A percentile compares a stretch with the other conserved stretches of the same genome.
These are phyloP conservation scores for Amphilophus citrinellus DNA, from an alignment of 2,113 vertebrate species.

Conservation along the genomic window DNA sequence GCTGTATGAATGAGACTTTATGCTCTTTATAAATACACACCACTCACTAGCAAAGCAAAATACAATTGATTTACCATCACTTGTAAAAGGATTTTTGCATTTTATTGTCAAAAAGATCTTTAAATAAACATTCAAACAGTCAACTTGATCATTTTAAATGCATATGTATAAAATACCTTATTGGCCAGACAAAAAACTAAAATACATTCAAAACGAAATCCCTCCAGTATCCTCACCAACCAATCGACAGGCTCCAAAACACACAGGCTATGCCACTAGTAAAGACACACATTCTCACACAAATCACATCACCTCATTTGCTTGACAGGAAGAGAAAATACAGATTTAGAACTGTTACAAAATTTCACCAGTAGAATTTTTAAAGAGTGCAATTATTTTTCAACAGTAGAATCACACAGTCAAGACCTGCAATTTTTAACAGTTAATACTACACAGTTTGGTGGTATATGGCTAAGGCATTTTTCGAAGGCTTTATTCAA, in stretches of 20 bases:
- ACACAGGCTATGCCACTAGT: neutral
- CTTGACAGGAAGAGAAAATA: neutral
- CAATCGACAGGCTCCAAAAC: neutral
- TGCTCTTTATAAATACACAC: no score
- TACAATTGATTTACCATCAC: slow-evolving; percentile 34
- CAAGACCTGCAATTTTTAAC: neutral
- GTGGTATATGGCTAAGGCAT: slow-evolving; percentile 20
- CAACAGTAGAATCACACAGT: slow-evolving; percentile 15
- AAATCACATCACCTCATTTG: neutral
- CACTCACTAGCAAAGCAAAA: neutral
- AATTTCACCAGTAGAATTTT: neutral
- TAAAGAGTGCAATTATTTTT: neutral
- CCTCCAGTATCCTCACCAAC: neutral
- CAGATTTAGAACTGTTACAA: neutral
- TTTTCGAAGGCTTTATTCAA: neutral
- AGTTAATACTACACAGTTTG: no score
- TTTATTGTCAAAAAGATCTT: slow-evolving; percentile 29
- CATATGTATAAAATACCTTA: slow-evolving; percentile 22
- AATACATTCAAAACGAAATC: slow-evolving; percentile 9
- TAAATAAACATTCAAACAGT: slow-evolving; percentile 46
- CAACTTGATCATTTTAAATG: slow-evolving; percentile 8
- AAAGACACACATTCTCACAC: neutral
- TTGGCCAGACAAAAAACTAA: neutral
- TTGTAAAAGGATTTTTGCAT: slow-evolving; percentile 30
- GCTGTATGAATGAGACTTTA: neutral